Evolutionary conservation across 2,797 vertebrate species (phyloP).

Genomic region (Agapornis canus): DNA sequence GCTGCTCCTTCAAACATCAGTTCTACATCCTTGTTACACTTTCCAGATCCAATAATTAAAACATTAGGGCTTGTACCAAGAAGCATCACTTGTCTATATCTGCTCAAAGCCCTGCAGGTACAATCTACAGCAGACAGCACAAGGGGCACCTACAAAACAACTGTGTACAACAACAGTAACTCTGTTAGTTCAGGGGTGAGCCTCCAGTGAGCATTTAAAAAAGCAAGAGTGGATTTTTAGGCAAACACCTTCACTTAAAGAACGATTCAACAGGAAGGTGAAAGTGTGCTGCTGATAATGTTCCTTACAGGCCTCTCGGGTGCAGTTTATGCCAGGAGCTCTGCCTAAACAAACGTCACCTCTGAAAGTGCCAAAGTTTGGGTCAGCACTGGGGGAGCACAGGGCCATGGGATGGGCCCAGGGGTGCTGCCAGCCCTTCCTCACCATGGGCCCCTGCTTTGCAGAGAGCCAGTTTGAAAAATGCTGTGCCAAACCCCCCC

Average conservation of each 20-base stretch:
- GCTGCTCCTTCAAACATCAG: background rate
- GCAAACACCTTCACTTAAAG: background rate
- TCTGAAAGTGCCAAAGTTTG: background rate
- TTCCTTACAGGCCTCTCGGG: background rate
- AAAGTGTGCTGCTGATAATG: background rate
- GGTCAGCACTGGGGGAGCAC: fast-evolving
- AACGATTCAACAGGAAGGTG: background rate
- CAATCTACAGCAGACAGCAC: background rate
- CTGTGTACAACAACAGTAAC: background rate
- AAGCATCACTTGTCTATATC: background rate
- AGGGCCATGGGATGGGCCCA: fast-evolving
- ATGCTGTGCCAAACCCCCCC: fast-evolving
- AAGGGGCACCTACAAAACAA: background rate
- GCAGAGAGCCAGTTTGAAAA: background rate
- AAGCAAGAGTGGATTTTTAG: background rate
- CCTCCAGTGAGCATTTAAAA: background rate
- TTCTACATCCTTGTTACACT: background rate
- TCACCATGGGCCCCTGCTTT: fast-evolving
- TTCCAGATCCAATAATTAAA: background rate
- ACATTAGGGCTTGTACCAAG: background rate
- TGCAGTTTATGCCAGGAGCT: fast-evolving
- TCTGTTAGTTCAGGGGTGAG: background rate
- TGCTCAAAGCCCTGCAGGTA: background rate
- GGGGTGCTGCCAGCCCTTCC: background rate
- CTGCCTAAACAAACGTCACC: background rate